Percentiles rank a stretch among this genome's conserved stretches.
These are phyloP conservation scores for Temnothorax unifasciatus DNA, from an alignment of 2,888 invertebrate species.

Conservation along the genomic window DNA sequence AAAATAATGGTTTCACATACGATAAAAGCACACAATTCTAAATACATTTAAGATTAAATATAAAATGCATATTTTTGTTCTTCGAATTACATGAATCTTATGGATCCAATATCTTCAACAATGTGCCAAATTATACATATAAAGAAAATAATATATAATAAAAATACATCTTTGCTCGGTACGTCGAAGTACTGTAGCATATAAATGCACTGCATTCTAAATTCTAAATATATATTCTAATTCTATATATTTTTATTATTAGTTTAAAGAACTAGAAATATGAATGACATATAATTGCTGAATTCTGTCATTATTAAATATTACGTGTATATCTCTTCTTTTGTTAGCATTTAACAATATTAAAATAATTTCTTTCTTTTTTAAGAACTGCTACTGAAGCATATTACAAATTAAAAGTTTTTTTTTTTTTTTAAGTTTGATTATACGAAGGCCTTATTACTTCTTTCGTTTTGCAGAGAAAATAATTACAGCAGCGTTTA, in stretches of 20 bases:
- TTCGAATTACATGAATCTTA: neutral
- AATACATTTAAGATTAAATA: neutral
- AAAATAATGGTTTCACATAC: conserved; percentile 8
- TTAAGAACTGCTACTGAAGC: neutral
- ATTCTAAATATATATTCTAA: conserved; percentile 37
- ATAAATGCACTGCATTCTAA: conserved; percentile 33
- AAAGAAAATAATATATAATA: conserved; percentile 26
- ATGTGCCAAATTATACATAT: conserved; percentile 59
- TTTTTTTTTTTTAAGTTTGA: neutral
- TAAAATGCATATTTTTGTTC: conserved; percentile 7
- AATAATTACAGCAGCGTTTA: neutral
- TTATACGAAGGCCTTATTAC: neutral
- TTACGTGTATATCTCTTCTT: neutral
- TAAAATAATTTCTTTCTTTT: conserved; percentile 1
- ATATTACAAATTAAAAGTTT: conserved; percentile 11
- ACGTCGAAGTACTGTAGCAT: conserved; percentile 10
- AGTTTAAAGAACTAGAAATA: conserved; percentile 34
- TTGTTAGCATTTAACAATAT: neutral
- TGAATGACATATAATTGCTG: neutral
- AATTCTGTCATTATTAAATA: conserved; percentile 20
- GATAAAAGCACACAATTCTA: conserved; percentile 7
- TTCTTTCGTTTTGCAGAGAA: conserved; percentile 2
- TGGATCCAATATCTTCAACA: conserved; percentile 14
- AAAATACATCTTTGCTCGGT: conserved; percentile 12
- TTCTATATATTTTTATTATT: conserved; percentile 9